Conservation (phyloP, 2,888 invertebrate genomes). For the Ptychoptera albimana region DNA sequence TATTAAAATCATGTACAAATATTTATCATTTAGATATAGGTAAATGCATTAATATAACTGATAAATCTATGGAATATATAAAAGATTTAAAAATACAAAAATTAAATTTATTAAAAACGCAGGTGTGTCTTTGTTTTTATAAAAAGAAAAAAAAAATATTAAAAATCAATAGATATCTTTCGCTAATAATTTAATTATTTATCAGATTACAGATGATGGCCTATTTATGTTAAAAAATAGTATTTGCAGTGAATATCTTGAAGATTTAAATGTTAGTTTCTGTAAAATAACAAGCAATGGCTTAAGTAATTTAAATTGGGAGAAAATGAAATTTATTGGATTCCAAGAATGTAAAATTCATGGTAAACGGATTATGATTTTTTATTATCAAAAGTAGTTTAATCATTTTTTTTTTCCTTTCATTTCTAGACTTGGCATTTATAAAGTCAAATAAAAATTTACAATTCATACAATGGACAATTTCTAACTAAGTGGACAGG, state of each 20-base stretch:
- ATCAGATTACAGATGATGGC: constrained; percentile 11
- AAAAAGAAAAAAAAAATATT: no score
- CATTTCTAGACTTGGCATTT: constrained; percentile 5
- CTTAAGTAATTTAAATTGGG: constrained; percentile 7
- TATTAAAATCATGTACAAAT: constrained; percentile 21
- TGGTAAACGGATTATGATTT: constrained; percentile 6
- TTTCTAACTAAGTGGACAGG: constrained; percentile 7
- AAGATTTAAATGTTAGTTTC: constrained; percentile 10
- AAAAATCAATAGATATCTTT: no score
- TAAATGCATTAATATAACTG: constrained; percentile 21
- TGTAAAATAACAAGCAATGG: constrained; percentile 7
- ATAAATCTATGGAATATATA: constrained; percentile 18
- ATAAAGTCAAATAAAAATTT: constrained; percentile 3
- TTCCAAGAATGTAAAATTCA: constrained; percentile 8
- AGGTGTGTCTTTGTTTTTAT: no score
- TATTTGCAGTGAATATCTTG: constrained; percentile 8
- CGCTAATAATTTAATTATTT: not conserved
- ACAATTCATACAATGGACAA: constrained; percentile 8
- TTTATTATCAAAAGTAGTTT: constrained; percentile 2
- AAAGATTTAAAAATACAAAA: constrained; percentile 18
- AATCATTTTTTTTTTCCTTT: constrained; percentile 1
- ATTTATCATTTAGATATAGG: constrained; percentile 20
- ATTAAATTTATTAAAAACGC: constrained; percentile 23
- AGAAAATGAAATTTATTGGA: constrained; percentile 8
- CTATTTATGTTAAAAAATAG: constrained; percentile 8